A percentile compares a stretch with the other conserved stretches of the same genome.
Evolutionary conservation across 2,888 invertebrate genomes (phyloP).

Genomic region (Volucella inanis): DNA sequence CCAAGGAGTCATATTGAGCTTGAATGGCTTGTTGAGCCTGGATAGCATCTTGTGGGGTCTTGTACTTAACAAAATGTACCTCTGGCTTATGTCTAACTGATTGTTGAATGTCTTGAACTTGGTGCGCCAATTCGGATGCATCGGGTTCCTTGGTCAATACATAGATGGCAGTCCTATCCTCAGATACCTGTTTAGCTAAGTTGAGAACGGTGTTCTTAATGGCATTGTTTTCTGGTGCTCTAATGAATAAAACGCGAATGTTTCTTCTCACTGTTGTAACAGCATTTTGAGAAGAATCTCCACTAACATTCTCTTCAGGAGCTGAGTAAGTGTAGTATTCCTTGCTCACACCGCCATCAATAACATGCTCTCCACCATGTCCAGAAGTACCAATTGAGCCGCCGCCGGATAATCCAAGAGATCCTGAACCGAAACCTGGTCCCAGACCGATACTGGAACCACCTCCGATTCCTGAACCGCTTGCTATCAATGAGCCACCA

Average conservation of each 20-base stretch:
- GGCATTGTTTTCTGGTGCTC: conserved; percentile 80
- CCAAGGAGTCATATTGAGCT: conserved; percentile 78
- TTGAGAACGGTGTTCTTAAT: conserved; percentile 79
- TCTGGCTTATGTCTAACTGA: conserved; percentile 79
- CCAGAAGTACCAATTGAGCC: conserved; percentile 24
- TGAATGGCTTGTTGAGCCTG: conserved; percentile 81
- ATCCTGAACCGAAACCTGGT: not conserved
- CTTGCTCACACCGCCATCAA: conserved; percentile 78
- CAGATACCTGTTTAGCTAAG: conserved; percentile 78
- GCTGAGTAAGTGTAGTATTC: conserved; percentile 81
- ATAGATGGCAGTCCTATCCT: conserved; percentile 79
- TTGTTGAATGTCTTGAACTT: conserved; percentile 78
- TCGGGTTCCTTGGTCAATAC: conserved; percentile 80
- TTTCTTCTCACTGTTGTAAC: conserved; percentile 78
- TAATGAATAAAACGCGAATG: conserved; percentile 81
- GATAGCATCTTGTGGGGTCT: conserved; percentile 80
- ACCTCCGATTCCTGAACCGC: conserved; percentile 55
- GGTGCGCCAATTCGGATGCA: conserved; percentile 78
- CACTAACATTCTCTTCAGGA: conserved; percentile 80
- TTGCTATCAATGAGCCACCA: conserved; percentile 16
- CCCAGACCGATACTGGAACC: conserved; percentile 20
- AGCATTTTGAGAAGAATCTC: conserved; percentile 76
- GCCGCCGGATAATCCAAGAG: conserved; percentile 8
- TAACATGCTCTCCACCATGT: conserved; percentile 9
- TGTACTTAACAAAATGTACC: conserved; percentile 82